phyloP scores from a whole-genome alignment of 2,888 invertebrate genomes.

The Ochropleura plecta region DNA sequence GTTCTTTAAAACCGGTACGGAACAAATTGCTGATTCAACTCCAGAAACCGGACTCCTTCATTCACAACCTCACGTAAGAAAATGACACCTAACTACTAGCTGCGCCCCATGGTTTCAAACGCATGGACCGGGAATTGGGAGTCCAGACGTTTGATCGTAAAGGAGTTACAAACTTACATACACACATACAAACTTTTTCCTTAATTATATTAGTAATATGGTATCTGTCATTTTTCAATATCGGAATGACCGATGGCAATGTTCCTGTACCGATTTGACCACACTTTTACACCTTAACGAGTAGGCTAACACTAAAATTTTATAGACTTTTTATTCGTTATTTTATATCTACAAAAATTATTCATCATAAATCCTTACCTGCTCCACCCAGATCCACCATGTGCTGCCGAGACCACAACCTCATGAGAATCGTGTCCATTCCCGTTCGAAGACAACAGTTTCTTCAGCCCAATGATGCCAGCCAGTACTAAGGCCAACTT shows the following conservation, averaged over 20 bases:
- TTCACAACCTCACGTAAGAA: no score
- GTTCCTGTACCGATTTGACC: not conserved
- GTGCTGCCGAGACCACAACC: constrained; percentile 93
- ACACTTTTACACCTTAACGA: not conserved
- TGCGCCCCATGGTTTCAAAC: no score
- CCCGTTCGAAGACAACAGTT: constrained; percentile 93
- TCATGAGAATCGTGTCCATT: constrained; percentile 93
- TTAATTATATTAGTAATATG: not conserved
- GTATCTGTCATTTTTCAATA: not conserved
- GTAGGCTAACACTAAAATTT: not conserved
- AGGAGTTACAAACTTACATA: no score
- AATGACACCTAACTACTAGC: no score
- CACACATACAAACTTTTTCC: no score
- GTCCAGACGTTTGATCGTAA: no score
- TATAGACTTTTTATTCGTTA: not conserved
- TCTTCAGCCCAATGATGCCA: constrained; percentile 96
- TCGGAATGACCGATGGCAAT: not conserved
- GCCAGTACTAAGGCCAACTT: constrained; percentile 95
- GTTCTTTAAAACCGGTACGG: not conserved
- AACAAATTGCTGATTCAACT: not conserved
- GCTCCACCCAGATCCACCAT: constrained; percentile 94
- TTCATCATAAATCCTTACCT: constrained; percentile 75
- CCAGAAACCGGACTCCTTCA: not conserved
- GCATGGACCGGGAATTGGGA: no score
- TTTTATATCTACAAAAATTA: not conserved